These are phyloP conservation scores for Malachius bipustulatus DNA, from an alignment of 2,888 invertebrate genomes.

Conservation along the genomic window DNA sequence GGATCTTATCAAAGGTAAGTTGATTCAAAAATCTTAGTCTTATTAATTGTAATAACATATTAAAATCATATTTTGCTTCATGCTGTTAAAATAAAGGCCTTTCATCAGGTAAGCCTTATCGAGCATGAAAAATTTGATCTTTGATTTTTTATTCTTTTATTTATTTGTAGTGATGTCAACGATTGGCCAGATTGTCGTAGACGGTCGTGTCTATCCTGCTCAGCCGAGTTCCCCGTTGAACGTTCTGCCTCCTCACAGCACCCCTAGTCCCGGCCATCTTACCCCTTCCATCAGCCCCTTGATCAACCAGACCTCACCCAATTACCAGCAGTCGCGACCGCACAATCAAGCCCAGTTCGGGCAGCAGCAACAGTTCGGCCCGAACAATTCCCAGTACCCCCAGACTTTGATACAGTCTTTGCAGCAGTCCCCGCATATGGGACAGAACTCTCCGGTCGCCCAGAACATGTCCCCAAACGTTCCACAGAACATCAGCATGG, in stretches of 20 bases:
- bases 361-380: background rate
- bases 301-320: constrained; percentile 23
- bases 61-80: too few species aligned
- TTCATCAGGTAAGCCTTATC: background rate
- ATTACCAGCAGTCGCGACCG: constrained; percentile 1
- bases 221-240: constrained; percentile 18
- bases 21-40: too few species aligned
- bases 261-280: constrained; percentile 33
- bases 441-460: background rate
- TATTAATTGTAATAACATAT: too few species aligned
- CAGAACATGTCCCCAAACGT: constrained; percentile 8
- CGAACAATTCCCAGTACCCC: background rate
- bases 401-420: constrained; percentile 6
- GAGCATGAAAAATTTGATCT: too few species aligned
- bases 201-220: constrained; percentile 64
- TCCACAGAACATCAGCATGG: constrained; percentile 7
- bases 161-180: constrained; percentile 54
- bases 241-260: constrained; percentile 25
- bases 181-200: constrained; percentile 72
- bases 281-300: constrained; percentile 27
- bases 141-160: constrained; percentile 10
- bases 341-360: background rate
- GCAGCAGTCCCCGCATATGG: constrained; percentile 4
- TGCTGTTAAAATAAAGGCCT: constrained; percentile 2
- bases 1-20: constrained; percentile 61